These are phyloP conservation scores for Subacronicta megacephala DNA, from an alignment of 2,888 invertebrate genomes.

Conservation along the genomic window DNA sequence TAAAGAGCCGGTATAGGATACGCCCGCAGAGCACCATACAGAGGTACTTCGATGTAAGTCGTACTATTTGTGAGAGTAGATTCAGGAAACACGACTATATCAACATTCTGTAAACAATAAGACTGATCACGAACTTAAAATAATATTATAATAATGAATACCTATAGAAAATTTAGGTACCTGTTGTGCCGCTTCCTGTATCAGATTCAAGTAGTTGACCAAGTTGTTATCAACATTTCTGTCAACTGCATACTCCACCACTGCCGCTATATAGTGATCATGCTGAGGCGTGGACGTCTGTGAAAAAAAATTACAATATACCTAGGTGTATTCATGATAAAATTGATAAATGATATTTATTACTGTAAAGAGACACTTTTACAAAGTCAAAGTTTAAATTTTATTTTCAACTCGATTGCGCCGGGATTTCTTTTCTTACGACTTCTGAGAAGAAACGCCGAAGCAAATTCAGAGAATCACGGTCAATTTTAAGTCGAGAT, in stretches of 20 bases:
- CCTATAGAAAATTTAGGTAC: too few species aligned
- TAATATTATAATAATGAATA: too few species aligned
- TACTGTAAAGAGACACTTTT: too few species aligned
- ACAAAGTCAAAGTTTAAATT: too few species aligned
- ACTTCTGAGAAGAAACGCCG: too few species aligned
- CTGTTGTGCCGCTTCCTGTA: conserved; percentile 79
- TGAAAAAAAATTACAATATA: conserved; percentile 10
- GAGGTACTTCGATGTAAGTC: conserved; percentile 72
- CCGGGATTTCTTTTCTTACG: too few species aligned
- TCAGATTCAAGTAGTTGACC: conserved; percentile 74
- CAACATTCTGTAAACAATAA: conserved; percentile 89
- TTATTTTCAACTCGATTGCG: too few species aligned
- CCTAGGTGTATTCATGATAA: too few species aligned
- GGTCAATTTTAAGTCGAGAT: too few species aligned
- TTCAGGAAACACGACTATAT: conserved; percentile 95
- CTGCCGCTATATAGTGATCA: conserved; percentile 90
- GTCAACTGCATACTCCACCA: conserved; percentile 90
- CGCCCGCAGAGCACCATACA: conserved; percentile 67
- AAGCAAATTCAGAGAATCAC: too few species aligned
- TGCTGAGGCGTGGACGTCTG: conserved; percentile 82
- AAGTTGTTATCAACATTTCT: conserved; percentile 67
- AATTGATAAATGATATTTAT: too few species aligned
- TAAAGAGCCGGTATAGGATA: conserved; percentile 74
- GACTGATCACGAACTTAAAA: too few species aligned
- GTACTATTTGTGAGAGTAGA: conserved; percentile 74